Percentiles rank a stretch among this genome's conserved stretches.
Evolutionary conservation across 2,888 invertebrate genomes (phyloP).

Genomic region (Chrysolina oricalcia): DNA sequence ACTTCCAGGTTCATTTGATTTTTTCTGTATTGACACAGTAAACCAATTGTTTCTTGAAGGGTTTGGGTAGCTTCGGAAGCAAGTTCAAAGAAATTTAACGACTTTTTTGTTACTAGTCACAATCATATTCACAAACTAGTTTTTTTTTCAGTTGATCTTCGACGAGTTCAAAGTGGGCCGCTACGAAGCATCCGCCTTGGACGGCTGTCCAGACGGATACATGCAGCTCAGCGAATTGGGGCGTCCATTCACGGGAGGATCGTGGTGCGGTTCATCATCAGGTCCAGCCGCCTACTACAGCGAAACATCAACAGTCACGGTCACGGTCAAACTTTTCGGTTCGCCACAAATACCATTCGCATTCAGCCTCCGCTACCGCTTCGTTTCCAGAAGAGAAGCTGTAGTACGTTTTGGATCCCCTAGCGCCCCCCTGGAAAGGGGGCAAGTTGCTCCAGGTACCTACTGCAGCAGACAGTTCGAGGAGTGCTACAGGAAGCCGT

Average conservation of each 20-base stretch:
- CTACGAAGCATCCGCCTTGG: constrained; percentile 81
- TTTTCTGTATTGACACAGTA: too few species aligned
- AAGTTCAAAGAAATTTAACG: too few species aligned
- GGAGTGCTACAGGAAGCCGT: constrained; percentile 89
- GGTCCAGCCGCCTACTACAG: constrained; percentile 90
- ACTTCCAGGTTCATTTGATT: too few species aligned
- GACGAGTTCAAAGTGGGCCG: constrained; percentile 91
- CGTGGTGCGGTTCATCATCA: constrained; percentile 90
- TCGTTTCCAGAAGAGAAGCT: constrained; percentile 86
- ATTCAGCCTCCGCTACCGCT: constrained; percentile 86
- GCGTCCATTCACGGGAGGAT: constrained; percentile 90
- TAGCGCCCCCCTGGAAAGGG: constrained; percentile 86
- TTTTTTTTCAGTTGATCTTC: constrained; percentile 80
- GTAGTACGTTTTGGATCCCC: constrained; percentile 86
- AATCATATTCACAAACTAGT: too few species aligned
- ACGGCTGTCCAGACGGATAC: constrained; percentile 91
- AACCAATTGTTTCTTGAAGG: too few species aligned
- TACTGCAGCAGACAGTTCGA: constrained; percentile 85
- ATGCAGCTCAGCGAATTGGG: constrained; percentile 91
- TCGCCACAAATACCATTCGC: constrained; percentile 85
- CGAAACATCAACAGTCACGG: constrained; percentile 91
- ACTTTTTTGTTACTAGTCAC: too few species aligned
- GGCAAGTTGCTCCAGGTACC: constrained; percentile 81
- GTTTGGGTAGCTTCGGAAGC: too few species aligned
- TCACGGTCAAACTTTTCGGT: constrained; percentile 85